Conservation (phyloP, 2,113 vertebrate genomes). For the Ageneiosus marmoratus region DNA sequence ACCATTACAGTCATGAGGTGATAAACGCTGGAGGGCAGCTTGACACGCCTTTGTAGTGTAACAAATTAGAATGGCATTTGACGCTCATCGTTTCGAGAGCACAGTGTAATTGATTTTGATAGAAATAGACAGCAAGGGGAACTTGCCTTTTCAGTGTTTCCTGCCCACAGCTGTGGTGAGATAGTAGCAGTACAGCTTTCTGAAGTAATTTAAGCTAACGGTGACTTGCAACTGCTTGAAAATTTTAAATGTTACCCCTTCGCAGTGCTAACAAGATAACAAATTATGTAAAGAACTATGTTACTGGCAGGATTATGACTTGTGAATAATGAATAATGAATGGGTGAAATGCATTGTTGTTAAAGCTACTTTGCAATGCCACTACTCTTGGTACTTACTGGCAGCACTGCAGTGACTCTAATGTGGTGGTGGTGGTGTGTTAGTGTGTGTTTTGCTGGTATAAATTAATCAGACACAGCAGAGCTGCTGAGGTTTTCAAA, state of each 20-base stretch:
- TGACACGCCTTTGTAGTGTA: constrained; percentile 11
- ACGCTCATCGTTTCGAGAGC: neutral
- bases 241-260: too few relatives aligned
- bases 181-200: neutral
- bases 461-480: too few relatives aligned
- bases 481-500: too few relatives aligned
- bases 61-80: constrained; percentile 32
- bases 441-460: too few relatives aligned
- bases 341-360: too few relatives aligned
- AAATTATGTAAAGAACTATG: neutral
- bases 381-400: too few relatives aligned
- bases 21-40: neutral
- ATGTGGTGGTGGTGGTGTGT: too few relatives aligned
- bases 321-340: too few relatives aligned
- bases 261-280: neutral
- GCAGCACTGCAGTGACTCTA: too few relatives aligned
- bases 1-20: neutral
- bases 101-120: constrained; percentile 20
- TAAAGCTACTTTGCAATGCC: too few relatives aligned
- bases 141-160: neutral
- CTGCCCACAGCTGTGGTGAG: neutral
- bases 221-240: neutral
- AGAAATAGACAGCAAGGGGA: constrained; percentile 18
- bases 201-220: neutral
- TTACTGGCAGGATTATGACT: neutral